Conservation (phyloP, 2,797 vertebrate genomes). For the Tangara arthus region DNA sequence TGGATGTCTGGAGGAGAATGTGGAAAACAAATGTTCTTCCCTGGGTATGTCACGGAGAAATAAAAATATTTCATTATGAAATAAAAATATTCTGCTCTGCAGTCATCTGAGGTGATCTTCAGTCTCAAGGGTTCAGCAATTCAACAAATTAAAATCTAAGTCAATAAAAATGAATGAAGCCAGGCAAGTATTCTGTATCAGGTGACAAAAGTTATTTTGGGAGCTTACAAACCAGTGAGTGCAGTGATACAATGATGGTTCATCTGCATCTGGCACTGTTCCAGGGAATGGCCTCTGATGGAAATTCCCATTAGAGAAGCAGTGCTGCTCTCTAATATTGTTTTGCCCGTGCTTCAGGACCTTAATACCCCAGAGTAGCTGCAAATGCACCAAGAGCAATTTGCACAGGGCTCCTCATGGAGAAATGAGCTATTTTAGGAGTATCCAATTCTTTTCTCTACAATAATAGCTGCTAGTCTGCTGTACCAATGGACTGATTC, state of each 20-base stretch:
- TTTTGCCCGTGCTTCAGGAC: neutral
- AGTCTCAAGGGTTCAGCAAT: neutral
- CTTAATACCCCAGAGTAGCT: neutral
- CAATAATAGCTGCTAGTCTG: neutral
- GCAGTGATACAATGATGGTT: neutral
- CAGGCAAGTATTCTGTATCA: neutral
- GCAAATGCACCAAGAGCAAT: neutral
- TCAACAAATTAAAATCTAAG: constrained; percentile 1
- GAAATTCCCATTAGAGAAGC: neutral
- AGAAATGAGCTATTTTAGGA: neutral
- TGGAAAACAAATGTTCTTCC: neutral
- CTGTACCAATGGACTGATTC: neutral
- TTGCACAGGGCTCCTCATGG: neutral
- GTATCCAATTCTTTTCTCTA: neutral
- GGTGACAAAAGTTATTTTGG: neutral
- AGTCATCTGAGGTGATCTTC: neutral
- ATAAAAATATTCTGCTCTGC: neutral
- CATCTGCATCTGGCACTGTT: neutral
- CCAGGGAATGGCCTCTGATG: neutral
- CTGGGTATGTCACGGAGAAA: neutral
- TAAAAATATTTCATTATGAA: neutral
- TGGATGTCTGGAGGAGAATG: neutral
- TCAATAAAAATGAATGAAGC: constrained; percentile 30
- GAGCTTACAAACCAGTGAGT: neutral
- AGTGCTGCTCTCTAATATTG: neutral